These are phyloP conservation scores for Hydra vulgaris DNA, from an alignment of 30 jellyfish, hydroid and myxozoan genomes.

Conservation along the genomic window DNA sequence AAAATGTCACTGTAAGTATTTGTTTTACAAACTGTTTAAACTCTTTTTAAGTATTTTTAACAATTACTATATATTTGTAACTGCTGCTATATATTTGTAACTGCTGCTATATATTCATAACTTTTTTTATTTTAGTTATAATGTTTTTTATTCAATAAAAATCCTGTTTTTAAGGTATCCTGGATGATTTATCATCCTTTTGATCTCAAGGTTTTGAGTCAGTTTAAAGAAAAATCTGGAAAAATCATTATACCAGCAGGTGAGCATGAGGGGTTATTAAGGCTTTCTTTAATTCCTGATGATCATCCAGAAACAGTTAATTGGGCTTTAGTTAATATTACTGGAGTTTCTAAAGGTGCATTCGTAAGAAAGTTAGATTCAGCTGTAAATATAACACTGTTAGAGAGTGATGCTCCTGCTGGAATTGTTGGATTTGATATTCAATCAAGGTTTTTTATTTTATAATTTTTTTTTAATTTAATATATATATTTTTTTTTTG, in stretches of 20 bases:
- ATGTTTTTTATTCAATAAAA: not conserved
- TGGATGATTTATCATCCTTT: constrained; percentile 27
- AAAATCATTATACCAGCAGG: constrained; percentile 19
- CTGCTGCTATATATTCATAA: no score
- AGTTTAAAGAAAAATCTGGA: constrained; percentile 11
- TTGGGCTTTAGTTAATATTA: constrained; percentile 62
- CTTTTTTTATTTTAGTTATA: not conserved
- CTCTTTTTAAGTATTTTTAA: not conserved
- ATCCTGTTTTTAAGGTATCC: constrained; percentile 20
- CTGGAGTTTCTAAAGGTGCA: constrained; percentile 71
- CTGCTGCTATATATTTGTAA: no score
- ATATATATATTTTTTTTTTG: not conserved
- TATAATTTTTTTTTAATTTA: not conserved
- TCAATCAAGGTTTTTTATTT: constrained; percentile 45
- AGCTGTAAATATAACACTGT: constrained; percentile 45
- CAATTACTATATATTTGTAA: no score
- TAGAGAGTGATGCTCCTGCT: constrained; percentile 88
- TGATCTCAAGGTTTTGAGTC: constrained; percentile 1
- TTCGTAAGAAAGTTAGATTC: constrained; percentile 29
- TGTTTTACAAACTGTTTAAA: not conserved
- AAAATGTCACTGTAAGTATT: constrained; percentile 12
- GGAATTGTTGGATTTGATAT: constrained; percentile 71
- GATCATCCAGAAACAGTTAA: constrained; percentile 70
- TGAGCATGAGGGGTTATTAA: not conserved
- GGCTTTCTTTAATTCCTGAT: constrained; percentile 5